Base-by-base conservation (phyloP, 2,113 vertebrate species). In the Psittacula cyanocephala region DNA sequence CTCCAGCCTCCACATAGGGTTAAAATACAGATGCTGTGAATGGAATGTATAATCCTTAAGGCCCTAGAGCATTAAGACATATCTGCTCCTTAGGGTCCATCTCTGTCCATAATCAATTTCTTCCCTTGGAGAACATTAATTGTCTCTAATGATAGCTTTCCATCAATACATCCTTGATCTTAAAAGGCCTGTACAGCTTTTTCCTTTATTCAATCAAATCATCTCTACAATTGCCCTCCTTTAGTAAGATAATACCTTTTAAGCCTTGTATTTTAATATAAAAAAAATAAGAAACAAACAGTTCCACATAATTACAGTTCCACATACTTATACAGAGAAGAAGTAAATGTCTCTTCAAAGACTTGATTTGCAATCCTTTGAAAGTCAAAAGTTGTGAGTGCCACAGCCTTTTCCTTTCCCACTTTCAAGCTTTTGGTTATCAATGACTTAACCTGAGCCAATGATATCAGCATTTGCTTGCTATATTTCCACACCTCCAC, bases 111-210 rank as follows among this genome's bases (percentile, higher is more conserved):
- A 99, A 99, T 99, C 98, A 99, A 98, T 99, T 98, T 97, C 98
- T 98, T 98, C 98, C 98, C 98, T 98, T 97, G 98, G 97, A 98
- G 97, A 97, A 97, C 98, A 98, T 99, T 99, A 99, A 99, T 99
- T 99, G 98, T 98, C 97, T 98, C 98, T 99, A 99, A 99, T 99
- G 98, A 99, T 98, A 99, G 98, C 98, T 98, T 99, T 99, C 98
- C 98, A 98, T 99, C 98, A 99, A 99, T 98, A 98, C 98, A 98
- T 98, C 98, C 98, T 99, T 99, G 98, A 98, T 98, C 98, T 98
- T 98, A 98, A 99, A 99, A 99, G 98, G 98, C 96, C 98, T 98
- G 97, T 97, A 97, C 97, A 98, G 97, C 97, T 97, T 97, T 98
- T 97, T 96, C 97, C 97, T 99, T 99, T 99, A 99, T 99, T 99